phyloP scores from a whole-genome alignment of 2,113 vertebrate species.

The Equus przewalskii region DNA sequence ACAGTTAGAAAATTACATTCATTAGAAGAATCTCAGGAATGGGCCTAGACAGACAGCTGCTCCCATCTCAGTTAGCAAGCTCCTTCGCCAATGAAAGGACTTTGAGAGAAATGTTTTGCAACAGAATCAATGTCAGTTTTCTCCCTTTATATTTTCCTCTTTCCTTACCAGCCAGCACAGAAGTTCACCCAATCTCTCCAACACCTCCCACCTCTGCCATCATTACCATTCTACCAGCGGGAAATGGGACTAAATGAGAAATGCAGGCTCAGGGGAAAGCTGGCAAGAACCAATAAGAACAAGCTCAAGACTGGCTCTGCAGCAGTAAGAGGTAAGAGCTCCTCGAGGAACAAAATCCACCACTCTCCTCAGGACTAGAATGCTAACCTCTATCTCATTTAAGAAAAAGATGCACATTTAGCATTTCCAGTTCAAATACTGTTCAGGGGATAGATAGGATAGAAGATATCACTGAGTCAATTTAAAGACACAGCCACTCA shows the following conservation, averaged over 20 bases:
- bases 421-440: neutral
- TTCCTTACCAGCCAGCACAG: neutral
- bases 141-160: neutral
- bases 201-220: neutral
- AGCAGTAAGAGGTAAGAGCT: neutral
- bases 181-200: neutral
- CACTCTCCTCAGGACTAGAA: neutral
- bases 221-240: fast-evolving
- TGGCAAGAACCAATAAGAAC: neutral
- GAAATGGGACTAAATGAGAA: neutral
- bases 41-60: neutral
- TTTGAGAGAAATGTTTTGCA: neutral
- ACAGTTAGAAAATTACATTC: neutral
- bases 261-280: neutral
- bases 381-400: neutral
- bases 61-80: neutral
- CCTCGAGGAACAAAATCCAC: neutral
- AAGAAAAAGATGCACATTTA: neutral
- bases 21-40: constrained; percentile 9
- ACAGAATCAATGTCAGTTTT: neutral
- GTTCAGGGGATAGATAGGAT: neutral
- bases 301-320: neutral
- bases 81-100: neutral
- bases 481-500: neutral
- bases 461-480: neutral